Evolutionary conservation across 2,888 invertebrate genomes (phyloP).

Genomic region (Melieria crassipennis): DNA sequence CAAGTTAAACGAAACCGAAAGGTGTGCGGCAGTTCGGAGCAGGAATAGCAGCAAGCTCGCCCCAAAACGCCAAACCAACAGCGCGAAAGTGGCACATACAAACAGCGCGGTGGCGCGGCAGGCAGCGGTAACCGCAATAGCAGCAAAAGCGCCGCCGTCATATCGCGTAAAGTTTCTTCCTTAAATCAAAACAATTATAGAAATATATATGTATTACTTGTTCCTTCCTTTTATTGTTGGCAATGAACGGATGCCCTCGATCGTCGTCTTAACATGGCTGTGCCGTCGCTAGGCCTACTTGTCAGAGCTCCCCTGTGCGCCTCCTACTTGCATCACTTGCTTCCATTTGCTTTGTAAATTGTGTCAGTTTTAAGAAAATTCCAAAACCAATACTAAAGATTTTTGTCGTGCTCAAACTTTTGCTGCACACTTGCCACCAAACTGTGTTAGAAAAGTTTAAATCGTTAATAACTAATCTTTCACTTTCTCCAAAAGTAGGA

Average conservation of each 20-base stretch:
- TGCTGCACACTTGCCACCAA: background rate
- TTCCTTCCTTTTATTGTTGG: too few species aligned
- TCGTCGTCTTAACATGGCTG: background rate
- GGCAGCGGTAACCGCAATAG: background rate
- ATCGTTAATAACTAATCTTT: background rate
- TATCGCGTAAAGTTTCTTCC: background rate
- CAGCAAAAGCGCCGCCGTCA: constrained; percentile 11
- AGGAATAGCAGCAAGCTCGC: background rate
- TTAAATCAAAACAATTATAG: background rate
- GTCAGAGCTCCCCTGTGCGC: background rate
- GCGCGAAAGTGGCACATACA: constrained; percentile 18
- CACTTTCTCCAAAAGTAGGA: background rate
- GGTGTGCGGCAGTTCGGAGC: background rate
- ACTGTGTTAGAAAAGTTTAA: background rate
- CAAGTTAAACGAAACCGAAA: background rate
- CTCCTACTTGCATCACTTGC: background rate
- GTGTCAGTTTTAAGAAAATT: background rate
- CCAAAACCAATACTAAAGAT: background rate
- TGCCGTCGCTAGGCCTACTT: background rate
- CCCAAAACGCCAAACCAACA: constrained; percentile 8
- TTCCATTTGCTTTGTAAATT: background rate
- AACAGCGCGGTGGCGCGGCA: constrained; percentile 18
- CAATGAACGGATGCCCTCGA: too few species aligned
- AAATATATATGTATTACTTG: too few species aligned
- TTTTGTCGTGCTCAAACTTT: background rate